Evolutionary conservation across 92 coral and sea anemone genomes (phyloP), one percentile per base, ranked within the genome.

Genomic region (Plumapathes pennacea): DNA sequence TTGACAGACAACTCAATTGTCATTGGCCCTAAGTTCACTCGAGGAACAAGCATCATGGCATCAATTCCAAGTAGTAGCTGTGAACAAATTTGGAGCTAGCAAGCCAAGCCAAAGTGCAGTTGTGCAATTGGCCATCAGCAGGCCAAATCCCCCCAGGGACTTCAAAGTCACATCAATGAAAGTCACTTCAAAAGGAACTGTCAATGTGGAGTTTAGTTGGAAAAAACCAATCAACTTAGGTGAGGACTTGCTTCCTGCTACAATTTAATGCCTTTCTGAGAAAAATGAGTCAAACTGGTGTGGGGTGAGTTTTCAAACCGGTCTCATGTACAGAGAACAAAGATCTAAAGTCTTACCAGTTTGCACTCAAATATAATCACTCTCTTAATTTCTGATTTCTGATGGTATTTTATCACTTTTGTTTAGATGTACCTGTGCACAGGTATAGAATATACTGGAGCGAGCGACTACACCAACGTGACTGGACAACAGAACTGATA

Each of bases 361-460:
- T 34, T 34, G n/a, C 40, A 7, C 7, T 8, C n/a, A 7, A 34
- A 34, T 34, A 34, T n/a, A 34, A n/a, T 34, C 7, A 34, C 9
- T 8, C 7, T 34, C n/a, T 34, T n/a, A 34, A 34, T n/a, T 34
- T 34, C 40, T n/a, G 8, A 34, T n/a, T n/a, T n/a, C n/a, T n/a
- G n/a, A n/a, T n/a, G 8, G 40, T 34, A n/a, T n/a, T 34, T 34
- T 34, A 7, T n/a, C n/a, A 34, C 3, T 25, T 25, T 34, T 12
- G 34, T 7, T 64, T 34, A 85, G 95, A 67, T 22, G 44, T 80
- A 10, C 95, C 87, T 0, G 49, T 85, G 1, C 81, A 71, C 31
- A 34, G 64, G 11, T 85, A 85, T 33, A 58, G 71, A 10, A 13
- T 85, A 13, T 70, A 33, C 18, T 85, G 95, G 95, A 85, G 76